Conservation (phyloP, 2,888 invertebrate genomes). For the Hypolimnas misippus region DNA sequence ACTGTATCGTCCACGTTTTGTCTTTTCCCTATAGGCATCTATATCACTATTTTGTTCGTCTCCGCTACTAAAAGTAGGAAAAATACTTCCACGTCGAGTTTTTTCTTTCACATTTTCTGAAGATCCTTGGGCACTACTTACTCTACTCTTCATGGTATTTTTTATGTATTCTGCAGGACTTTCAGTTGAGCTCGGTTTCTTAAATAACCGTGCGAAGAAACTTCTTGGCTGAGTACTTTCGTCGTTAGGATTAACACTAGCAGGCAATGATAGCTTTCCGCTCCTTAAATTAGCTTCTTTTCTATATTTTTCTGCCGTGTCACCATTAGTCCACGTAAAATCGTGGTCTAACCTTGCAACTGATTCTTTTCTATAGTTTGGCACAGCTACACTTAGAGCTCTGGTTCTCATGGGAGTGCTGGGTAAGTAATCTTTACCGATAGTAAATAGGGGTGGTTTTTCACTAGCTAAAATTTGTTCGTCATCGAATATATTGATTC, state of each 20-base stretch:
- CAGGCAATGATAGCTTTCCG: conserved; percentile 73
- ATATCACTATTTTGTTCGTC: conserved; percentile 60
- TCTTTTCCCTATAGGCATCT: conserved; percentile 63
- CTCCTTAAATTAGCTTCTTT: conserved; percentile 75
- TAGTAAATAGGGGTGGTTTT: conserved; percentile 81
- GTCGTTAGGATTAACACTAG: conserved; percentile 51
- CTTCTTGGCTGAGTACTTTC: conserved; percentile 57
- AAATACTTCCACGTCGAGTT: conserved; percentile 68
- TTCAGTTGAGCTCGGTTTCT: conserved; percentile 65
- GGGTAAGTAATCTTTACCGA: conserved; percentile 73
- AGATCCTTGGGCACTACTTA: conserved; percentile 57
- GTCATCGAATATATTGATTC: conserved; percentile 89
- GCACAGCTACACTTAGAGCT: conserved; percentile 85
- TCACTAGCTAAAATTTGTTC: conserved; percentile 90
- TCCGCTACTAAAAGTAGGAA: conserved; percentile 61
- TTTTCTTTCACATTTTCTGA: conserved; percentile 57
- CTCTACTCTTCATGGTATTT: conserved; percentile 66
- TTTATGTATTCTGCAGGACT: conserved; percentile 67
- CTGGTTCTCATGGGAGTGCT: conserved; percentile 79
- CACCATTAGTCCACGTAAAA: conserved; percentile 88
- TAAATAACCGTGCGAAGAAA: conserved; percentile 64
- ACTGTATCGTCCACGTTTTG: conserved; percentile 67
- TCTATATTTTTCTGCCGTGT: conserved; percentile 84
- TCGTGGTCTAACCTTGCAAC: conserved; percentile 76
- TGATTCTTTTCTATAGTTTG: conserved; percentile 72